Evolutionary conservation across 2,113 vertebrate genomes (phyloP), one percentile per base, ranked within the genome.

Genomic region (Urocitellus parryii): DNA sequence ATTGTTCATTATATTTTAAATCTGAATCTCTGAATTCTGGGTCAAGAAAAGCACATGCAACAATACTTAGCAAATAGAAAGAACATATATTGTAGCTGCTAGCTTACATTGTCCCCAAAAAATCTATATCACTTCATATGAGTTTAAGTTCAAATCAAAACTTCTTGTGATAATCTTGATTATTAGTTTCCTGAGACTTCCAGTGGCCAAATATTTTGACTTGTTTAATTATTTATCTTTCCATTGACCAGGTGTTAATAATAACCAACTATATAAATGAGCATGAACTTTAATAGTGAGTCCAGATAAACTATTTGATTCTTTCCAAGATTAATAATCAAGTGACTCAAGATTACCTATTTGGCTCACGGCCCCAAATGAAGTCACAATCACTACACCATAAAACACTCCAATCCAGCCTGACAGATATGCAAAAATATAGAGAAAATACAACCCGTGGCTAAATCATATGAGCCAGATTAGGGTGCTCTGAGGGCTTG

Each of bases 291-390:
- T 80, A 90, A 25, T 42, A 80, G 58, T 42, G 45, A 86, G 37
- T 45, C 92, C 73, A 91, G 53, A 82, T 61, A 91, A 45, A 29
- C 61, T 80, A 63, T 80, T 73, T 90, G 70, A 94, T 84, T 91
- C 20, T 96, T 90, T 48, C 77, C 65, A 67, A 77, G 32, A 34
- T 68, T 94, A 94, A 85, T 88, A 73, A 80, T 96, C 58, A 94
- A 96, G 78, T 84, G 70, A 84, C n/a, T 90, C 45, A 24, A 82
- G 48, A 61, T 78, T 74, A 70, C 68, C 68, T 61, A 1, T n/a
- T 81, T 82, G 51, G 9, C 88, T 48, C 34, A 77, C 53, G 34
- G 29, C 85, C 58, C 9, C 63, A 95, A 94, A 84, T 79, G 51
- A 95, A 90, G 42, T 91, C 76, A 89, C 22, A 86, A 48, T 12